Evolutionary conservation across 2,113 vertebrate genomes (phyloP), one percentile per base, ranked within the genome.

Genomic region (Anhinga anhinga): DNA sequence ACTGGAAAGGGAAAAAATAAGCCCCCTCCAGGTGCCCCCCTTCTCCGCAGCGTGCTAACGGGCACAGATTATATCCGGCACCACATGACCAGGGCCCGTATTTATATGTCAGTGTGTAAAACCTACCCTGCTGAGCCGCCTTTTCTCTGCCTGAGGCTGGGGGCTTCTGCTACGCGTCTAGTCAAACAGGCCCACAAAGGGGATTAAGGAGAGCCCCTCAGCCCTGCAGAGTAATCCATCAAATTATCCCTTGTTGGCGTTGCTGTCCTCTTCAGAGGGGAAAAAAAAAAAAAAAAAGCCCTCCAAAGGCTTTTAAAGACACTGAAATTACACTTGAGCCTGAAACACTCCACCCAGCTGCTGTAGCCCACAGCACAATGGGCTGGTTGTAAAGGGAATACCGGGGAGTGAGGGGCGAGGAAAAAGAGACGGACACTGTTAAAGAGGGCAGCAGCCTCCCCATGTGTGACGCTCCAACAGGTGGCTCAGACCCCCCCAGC

Each of bases 201-300:
- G 98, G 98, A 98, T 98, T 98, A 98, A 95, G 98, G 97, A 98
- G 98, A 98, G 95, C 98, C 97, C 97, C 97, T 96, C 89, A 81
- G 97, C 97, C 97, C 96, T 3, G 65, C 95, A 90, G 97, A 98
- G 98, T 98, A 98, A 98, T 98, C 98, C 98, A 98, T 98, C 98
- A 98, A 98, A 98, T 97, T 98, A 98, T 92, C 98, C 96, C 94
- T 96, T 94, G 96, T 96, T 98, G 98, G 98, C 89, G n/a, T 94
- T 86, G 27, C 96, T 18, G 69, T 97, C 97, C 97, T 97, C 97
- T 98, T 97, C 92, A 88, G 49, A 12, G 20, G 13, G 5, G 20
- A 2, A 23, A 38, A 53, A 55, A 55, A 29, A 15, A 14, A 44
- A 50, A 32, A 21, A 55, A 3, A 26, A 38, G 52, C 38, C 55